Conservation (phyloP, 2,113 vertebrate genomes). For the Engraulis encrasicolus region DNA sequence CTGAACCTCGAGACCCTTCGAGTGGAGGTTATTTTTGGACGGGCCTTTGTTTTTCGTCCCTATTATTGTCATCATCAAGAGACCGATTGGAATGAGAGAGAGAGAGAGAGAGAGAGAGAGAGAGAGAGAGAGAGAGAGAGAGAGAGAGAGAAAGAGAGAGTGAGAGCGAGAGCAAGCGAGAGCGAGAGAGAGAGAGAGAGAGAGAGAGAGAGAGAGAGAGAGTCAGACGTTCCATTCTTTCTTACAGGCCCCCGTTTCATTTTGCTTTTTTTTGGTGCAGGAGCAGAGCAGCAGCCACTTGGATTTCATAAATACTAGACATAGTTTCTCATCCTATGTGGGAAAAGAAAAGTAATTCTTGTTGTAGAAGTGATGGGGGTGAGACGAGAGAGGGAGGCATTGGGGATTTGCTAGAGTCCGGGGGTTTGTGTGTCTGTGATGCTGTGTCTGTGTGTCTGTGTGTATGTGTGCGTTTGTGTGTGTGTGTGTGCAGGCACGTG, state of each 20-base stretch:
- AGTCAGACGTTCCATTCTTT: slow-evolving; percentile 44
- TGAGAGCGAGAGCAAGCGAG: too few relatives aligned
- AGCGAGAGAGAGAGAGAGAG: too few relatives aligned
- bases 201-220: too few relatives aligned
- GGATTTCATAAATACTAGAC: slow-evolving; percentile 62
- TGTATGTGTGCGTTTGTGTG: slow-evolving; percentile 16
- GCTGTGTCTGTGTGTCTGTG: slow-evolving; percentile 22
- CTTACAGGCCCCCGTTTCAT: slow-evolving; percentile 2
- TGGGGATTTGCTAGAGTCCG: too few relatives aligned
- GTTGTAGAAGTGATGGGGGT: background rate
- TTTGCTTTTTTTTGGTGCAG: slow-evolving; percentile 16
- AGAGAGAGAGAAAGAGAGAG: too few relatives aligned
- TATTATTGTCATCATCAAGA: slow-evolving; percentile 56
- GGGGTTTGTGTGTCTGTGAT: background rate
- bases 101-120: too few relatives aligned
- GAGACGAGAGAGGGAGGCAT: background rate
- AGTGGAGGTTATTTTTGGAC: slow-evolving; percentile 70
- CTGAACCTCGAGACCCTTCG: slow-evolving; percentile 39
- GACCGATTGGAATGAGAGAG: slow-evolving; percentile 63
- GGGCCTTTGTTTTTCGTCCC: slow-evolving; percentile 62
- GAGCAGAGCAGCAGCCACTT: slow-evolving; percentile 18
- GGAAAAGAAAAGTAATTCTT: slow-evolving; percentile 50
- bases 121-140: too few relatives aligned
- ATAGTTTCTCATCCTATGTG: slow-evolving; percentile 63
- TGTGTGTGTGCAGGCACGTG: slow-evolving; percentile 27